phyloP scores from a whole-genome alignment of 1,140 invertebrate species.

The Pachypeltis micranthus region DNA sequence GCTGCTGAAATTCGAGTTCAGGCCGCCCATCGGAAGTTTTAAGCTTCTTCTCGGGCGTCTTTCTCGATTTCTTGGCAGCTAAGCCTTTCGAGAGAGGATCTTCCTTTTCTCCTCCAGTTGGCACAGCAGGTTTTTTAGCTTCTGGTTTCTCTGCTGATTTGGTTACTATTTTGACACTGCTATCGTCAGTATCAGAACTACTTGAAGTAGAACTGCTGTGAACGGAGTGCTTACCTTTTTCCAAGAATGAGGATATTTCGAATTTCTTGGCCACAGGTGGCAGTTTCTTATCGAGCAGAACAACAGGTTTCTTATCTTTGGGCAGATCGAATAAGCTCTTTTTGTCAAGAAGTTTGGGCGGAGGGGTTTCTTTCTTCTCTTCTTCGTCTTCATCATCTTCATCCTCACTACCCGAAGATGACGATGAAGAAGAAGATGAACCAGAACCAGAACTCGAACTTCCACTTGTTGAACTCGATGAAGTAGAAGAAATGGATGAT shows the following conservation, averaged over 20 bases:
- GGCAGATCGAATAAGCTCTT: conserved; percentile 24
- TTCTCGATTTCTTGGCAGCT: conserved; percentile 46
- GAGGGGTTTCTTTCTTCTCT: conserved; percentile 34
- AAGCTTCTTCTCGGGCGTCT: conserved; percentile 69
- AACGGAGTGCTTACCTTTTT: conserved; percentile 39
- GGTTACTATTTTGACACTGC: conserved; percentile 11
- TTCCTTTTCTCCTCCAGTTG: conserved; percentile 10
- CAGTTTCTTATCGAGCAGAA: neutral
- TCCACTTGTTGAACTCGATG: conserved; percentile 29
- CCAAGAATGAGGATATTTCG: conserved; percentile 46
- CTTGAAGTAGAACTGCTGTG: conserved; percentile 30
- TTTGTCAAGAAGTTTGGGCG: conserved; percentile 31
- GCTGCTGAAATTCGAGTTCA: conserved; percentile 58
- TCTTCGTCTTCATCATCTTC: conserved; percentile 40
- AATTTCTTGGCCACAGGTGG: conserved; percentile 11
- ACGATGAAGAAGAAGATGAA: conserved; percentile 37
- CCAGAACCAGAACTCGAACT: conserved; percentile 35
- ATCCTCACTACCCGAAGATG: conserved; percentile 40
- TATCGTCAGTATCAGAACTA: conserved; percentile 27
- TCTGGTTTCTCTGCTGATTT: conserved; percentile 5
- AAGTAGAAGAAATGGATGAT: conserved; percentile 33
- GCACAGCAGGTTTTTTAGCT: neutral
- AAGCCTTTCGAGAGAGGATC: conserved; percentile 33
- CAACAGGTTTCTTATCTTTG: conserved; percentile 19
- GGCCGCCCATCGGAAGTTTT: conserved; percentile 71